phyloP scores from a whole-genome alignment of 2,113 vertebrate genomes.

The Toxostoma redivivum region DNA sequence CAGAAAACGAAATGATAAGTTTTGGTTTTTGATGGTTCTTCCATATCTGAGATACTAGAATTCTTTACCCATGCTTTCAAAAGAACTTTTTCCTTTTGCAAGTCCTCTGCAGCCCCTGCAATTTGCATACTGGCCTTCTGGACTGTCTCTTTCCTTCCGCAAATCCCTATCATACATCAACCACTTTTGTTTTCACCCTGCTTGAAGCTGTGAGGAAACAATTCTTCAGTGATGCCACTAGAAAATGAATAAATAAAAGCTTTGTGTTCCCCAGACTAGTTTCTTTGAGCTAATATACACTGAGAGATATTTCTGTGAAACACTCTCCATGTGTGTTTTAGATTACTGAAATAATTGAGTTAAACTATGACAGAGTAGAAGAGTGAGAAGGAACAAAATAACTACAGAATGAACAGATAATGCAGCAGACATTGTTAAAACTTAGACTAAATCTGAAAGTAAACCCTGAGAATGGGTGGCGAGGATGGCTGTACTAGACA shows the following conservation, averaged over 20 bases:
- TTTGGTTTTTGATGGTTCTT: not conserved
- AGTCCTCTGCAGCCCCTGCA: not conserved
- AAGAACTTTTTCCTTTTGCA: not conserved
- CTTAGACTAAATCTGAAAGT: constrained; percentile 11
- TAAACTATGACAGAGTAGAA: not conserved
- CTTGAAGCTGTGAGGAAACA: constrained; percentile 2
- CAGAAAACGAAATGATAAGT: not conserved
- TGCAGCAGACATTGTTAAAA: constrained; percentile 8
- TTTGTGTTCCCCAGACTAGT: not conserved
- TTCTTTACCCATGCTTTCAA: not conserved
- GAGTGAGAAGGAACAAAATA: not conserved
- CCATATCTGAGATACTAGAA: not conserved
- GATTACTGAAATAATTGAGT: constrained; percentile 2
- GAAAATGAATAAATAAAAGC: constrained; percentile 22
- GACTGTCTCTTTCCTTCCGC: not conserved
- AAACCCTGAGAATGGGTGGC: not conserved
- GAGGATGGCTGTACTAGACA: not conserved
- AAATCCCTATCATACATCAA: not conserved
- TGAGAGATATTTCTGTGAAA: not conserved
- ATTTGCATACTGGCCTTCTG: not conserved
- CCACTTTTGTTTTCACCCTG: not conserved
- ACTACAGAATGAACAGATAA: not conserved
- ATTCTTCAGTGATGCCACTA: not conserved
- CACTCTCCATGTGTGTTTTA: not conserved
- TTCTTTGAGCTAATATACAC: not conserved